Percentiles rank a stretch among this genome's conserved stretches.
Evolutionary conservation across 2,797 vertebrate species (phyloP).

Genomic region (Nyctibius grandis): DNA sequence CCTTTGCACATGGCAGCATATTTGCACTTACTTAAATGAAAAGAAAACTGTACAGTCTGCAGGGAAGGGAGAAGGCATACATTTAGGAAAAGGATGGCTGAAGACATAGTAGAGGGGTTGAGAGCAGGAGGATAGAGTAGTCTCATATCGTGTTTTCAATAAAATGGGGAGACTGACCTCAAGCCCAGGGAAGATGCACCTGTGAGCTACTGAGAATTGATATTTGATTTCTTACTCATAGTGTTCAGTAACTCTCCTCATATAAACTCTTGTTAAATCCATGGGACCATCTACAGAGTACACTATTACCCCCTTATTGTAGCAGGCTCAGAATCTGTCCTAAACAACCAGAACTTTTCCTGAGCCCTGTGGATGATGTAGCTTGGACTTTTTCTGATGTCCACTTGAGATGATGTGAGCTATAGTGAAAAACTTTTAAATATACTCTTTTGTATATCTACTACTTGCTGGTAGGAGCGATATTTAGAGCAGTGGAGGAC

Average conservation of each 20-base stretch:
- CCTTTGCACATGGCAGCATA: not conserved
- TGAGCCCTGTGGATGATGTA: not conserved
- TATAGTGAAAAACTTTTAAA: not conserved
- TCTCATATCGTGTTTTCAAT: not conserved
- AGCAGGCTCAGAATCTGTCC: not conserved
- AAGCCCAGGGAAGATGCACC: not conserved
- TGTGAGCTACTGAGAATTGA: not conserved
- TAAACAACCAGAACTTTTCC: not conserved
- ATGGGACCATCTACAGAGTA: not conserved
- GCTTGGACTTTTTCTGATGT: not conserved
- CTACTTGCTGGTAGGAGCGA: not conserved
- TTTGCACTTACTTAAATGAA: not conserved
- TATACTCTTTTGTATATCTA: not conserved
- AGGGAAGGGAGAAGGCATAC: not conserved
- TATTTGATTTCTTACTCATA: not conserved
- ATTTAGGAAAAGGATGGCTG: not conserved
- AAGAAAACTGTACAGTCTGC: not conserved
- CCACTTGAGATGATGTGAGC: not conserved
- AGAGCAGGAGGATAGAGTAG: not conserved
- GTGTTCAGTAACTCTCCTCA: not conserved
- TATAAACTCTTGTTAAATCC: not conserved
- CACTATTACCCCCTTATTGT: not conserved
- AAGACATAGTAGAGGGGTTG: not conserved
- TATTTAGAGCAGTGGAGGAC: not conserved
- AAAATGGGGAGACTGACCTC: not conserved